Base-by-base conservation (phyloP, 2,797 vertebrate species). In the Delichon dasypus region DNA sequence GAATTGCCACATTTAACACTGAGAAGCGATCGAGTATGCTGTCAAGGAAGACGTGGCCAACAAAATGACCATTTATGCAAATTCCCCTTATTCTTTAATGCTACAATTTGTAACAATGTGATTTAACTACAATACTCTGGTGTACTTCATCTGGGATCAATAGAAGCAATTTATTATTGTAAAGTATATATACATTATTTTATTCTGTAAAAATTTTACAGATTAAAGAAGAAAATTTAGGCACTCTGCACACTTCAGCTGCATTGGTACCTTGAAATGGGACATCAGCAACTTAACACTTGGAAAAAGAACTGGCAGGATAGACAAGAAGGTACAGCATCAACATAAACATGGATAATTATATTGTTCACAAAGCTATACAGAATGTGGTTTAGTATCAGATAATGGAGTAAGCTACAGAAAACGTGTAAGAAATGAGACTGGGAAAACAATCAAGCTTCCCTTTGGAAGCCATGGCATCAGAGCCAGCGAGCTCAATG, bases 301-400 rank as follows among this genome's bases (percentile, higher is more conserved):
- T 50, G 44, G 82, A 93, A 92, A 95, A 88, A 65, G 68, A 93
- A 88, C 68, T 42, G n/a, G 20, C 19, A 83, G 30, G 54, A 74
- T 4, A 4, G 27, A 74, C 36, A 77, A 80, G 60, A 79, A 48
- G 30, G 18, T 51, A 54, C 4, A 7, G 48, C 13, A 80, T 48
- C 48, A 88, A 68, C 82, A 85, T 50, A 87, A 89, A 85, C 20
- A 83, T 9, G 40, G 30, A 75, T 11, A 72, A 85, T 64, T 22
- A 58, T 15, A 38, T 9, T 79, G 38, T 57, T 74, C 81, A 83
- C 65, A 53, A 83, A 93, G 58, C 50, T 42, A 65, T 27, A 57
- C 7, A 88, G 57, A 75, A 68, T 4, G 17, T 47, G 40, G 23
- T 60, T 88, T 22, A 55, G 23, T 40, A 72, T 30, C 30, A 79